Evolutionary conservation across 2,888 invertebrate genomes (phyloP), one percentile per base, ranked within the genome.

Genomic region (Caenorhabditis macrosperma): DNA sequence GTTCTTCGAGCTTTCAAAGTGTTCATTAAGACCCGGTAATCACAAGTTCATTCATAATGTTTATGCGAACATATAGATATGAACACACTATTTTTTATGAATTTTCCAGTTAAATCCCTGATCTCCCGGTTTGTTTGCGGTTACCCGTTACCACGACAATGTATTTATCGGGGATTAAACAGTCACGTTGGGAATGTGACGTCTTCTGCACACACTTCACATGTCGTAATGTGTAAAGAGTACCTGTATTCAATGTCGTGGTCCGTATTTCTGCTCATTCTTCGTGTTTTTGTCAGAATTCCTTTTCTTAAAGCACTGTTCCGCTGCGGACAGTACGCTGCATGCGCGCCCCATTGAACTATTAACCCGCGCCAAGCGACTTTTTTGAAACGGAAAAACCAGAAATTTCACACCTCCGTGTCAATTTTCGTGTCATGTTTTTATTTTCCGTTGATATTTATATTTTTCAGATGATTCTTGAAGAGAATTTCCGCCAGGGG

Each of bases 381-480:
- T 35, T 1, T 15, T 48, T 48, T 68, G 35, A 50, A 68, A 50
- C 12, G 20, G 22, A 26, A 28, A 15, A 12, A 15, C 12, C 3
- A 5, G 12, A 22, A 30, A 33, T 17, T 50, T 59, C 50, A 44
- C 26, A 41, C 17, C n/a, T 63, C 50, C 46, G 15, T 15, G 7
- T n/a, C 17, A n/a, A 59, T 41, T 59, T 59, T 24, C 9, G 10
- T 9, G 26, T n/a, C 41, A 20, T 9, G 41, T 59, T 38, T 15
- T 10, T 24, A 4, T 7, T 2, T 24, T 55, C 24, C 30, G 6
- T n/a, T 9, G 20, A 10, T 17, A 24, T 59, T 22, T 9, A 20
- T 57, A 17, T 6, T 20, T 61, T 67, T 48, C 66, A 68, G 66
- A 81, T 81, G 80, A 52, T 81, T 22, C 33, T 81, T 33, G 72